Evolutionary conservation across 1,140 invertebrate species (phyloP).

Genomic region (Lepidotrigona ventralis): DNA sequence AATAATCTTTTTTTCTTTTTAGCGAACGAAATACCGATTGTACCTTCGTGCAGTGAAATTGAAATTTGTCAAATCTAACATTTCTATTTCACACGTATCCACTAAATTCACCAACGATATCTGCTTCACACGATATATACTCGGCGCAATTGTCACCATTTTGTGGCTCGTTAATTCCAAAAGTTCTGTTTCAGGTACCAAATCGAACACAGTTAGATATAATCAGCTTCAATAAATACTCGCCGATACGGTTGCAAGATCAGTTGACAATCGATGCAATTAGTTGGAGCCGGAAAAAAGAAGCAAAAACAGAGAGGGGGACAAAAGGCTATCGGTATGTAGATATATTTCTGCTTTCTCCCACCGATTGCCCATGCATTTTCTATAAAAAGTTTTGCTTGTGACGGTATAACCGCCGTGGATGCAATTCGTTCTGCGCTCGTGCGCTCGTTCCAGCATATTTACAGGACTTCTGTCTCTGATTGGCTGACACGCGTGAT

Average conservation of each 20-base stretch:
- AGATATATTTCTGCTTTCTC: not conserved
- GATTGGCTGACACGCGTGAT: conserved; percentile 46
- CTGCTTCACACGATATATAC: not conserved
- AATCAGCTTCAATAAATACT: not conserved
- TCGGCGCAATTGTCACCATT: not conserved
- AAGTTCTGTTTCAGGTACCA: not conserved
- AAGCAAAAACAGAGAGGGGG: too few relatives aligned
- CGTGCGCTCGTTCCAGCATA: conserved; percentile 31
- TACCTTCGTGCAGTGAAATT: too few relatives aligned
- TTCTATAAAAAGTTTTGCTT: conserved; percentile 9
- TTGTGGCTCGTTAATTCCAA: not conserved
- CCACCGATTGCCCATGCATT: not conserved
- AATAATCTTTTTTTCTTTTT: too few relatives aligned
- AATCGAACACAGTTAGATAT: not conserved
- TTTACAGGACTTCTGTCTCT: conserved; percentile 41
- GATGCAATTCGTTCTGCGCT: conserved; percentile 41
- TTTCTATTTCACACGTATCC: too few relatives aligned
- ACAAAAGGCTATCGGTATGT: not conserved
- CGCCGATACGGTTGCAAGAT: not conserved
- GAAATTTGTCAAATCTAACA: too few relatives aligned
- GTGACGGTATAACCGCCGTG: conserved; percentile 5
- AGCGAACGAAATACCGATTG: too few relatives aligned
- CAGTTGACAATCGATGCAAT: conserved; percentile 1
- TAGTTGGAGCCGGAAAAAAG: conserved; percentile 11
- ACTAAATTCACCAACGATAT: not conserved